phyloP scores from a whole-genome alignment of 2,113 vertebrate genomes.

The Callithrix jacchus region DNA sequence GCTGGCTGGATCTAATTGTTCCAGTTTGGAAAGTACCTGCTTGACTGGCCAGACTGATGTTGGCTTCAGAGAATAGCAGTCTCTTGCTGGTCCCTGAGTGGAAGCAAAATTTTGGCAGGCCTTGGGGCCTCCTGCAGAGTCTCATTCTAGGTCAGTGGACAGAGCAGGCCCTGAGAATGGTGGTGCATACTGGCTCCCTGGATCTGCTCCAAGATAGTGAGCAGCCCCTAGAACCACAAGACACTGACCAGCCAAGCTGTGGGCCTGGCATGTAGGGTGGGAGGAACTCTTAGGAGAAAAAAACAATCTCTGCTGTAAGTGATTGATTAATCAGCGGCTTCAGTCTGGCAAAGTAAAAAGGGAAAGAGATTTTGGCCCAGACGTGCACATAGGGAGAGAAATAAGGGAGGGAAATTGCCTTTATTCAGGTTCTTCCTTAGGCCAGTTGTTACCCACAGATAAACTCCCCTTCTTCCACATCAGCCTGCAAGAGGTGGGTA shows the following conservation, averaged over 20 bases:
- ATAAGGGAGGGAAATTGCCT: neutral
- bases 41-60: neutral
- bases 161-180: constrained; percentile 14
- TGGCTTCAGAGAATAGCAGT: constrained; percentile 39
- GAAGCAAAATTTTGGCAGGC: neutral
- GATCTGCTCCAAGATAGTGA: neutral
- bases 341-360: neutral
- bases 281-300: neutral
- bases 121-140: neutral
- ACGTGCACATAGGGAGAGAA: neutral
- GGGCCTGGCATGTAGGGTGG: neutral
- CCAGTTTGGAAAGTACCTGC: constrained; percentile 40
- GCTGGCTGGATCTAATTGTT: neutral
- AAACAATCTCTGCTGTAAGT: neutral
- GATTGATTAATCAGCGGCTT: neutral
- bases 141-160: constrained; percentile 43
- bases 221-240: neutral
- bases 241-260: neutral
- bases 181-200: neutral
- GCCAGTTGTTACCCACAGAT: fast-evolving
- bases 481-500: neutral
- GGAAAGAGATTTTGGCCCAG: neutral
- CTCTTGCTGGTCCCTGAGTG: constrained; percentile 16
- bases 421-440: neutral
- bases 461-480: neutral